These are phyloP conservation scores for Heliconius nattereri DNA, from an alignment of 1,140 invertebrate genomes.

Conservation along the genomic window DNA sequence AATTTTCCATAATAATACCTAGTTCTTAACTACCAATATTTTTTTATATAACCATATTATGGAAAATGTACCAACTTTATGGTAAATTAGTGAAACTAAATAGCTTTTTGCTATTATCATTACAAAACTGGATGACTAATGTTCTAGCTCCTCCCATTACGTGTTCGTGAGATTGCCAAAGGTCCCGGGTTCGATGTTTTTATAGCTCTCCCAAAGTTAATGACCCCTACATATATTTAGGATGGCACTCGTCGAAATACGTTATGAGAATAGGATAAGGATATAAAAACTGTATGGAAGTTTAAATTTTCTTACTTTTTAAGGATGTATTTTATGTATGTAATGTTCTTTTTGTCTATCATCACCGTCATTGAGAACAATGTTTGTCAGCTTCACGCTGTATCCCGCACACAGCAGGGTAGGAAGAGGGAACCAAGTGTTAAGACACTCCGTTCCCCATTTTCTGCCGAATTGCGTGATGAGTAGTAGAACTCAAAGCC, in stretches of 20 bases:
- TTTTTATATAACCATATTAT: too few species aligned
- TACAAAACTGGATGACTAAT: constrained; percentile 23
- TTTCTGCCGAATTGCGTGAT: too few species aligned
- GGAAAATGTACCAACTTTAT: neutral
- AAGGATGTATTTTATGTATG: neutral
- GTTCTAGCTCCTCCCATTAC: constrained; percentile 28
- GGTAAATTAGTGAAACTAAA: neutral
- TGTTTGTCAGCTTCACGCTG: too few species aligned
- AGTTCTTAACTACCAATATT: too few species aligned
- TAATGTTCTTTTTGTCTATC: neutral
- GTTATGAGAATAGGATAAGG: neutral
- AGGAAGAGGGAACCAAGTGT: neutral
- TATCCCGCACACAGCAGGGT: too few species aligned
- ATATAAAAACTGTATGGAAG: neutral
- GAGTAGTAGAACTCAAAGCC: too few species aligned
- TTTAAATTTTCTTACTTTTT: neutral
- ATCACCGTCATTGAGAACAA: too few species aligned
- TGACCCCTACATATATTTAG: constrained; percentile 22
- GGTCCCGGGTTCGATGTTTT: constrained; percentile 16
- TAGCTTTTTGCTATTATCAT: constrained; percentile 5
- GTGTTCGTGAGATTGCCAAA: constrained; percentile 28
- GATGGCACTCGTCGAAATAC: neutral
- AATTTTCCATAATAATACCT: too few species aligned
- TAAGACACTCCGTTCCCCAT: neutral
- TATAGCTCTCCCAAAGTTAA: constrained; percentile 29